Evolutionary conservation across 2,888 invertebrate species (phyloP).

Genomic region (Chymomyza procnemis): DNA sequence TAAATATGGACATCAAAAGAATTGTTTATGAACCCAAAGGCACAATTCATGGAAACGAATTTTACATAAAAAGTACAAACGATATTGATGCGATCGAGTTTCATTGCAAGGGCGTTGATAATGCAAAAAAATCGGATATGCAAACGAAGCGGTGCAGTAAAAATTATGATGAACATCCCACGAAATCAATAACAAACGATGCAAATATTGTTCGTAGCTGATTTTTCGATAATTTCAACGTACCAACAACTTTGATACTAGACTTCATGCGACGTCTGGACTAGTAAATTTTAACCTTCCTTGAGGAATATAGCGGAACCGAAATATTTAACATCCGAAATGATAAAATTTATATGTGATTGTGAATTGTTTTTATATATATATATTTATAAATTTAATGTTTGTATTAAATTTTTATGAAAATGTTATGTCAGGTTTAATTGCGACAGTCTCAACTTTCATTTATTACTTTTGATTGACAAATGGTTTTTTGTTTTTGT

Average conservation of each 20-base stretch:
- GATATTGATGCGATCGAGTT: constrained; percentile 67
- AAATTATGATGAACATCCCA: neutral
- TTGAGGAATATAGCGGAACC: constrained; percentile 65
- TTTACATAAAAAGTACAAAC: constrained; percentile 65
- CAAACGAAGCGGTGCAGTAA: neutral
- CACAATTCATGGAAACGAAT: constrained; percentile 55
- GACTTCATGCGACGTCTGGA: constrained; percentile 65
- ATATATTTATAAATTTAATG: constrained; percentile 67
- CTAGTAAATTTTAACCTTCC: constrained; percentile 66
- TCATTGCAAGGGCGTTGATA: constrained; percentile 43
- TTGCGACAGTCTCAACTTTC: constrained; percentile 16
- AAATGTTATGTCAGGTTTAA: constrained; percentile 69
- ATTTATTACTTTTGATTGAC: neutral
- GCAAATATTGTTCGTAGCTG: constrained; percentile 48
- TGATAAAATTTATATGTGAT: constrained; percentile 71
- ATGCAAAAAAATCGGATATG: neutral
- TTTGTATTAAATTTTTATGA: constrained; percentile 70
- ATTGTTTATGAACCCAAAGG: constrained; percentile 51
- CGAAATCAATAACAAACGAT: neutral
- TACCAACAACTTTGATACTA: constrained; percentile 61
- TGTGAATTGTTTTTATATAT: constrained; percentile 69
- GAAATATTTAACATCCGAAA: constrained; percentile 66
- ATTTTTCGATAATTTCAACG: constrained; percentile 36
- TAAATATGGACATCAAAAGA: constrained; percentile 21
- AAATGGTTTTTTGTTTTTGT: no score